Percentiles rank a stretch among this genome's conserved stretches.
phyloP scores from a whole-genome alignment of 1,140 invertebrate genomes.

The Alviniconcha marisindica region DNA sequence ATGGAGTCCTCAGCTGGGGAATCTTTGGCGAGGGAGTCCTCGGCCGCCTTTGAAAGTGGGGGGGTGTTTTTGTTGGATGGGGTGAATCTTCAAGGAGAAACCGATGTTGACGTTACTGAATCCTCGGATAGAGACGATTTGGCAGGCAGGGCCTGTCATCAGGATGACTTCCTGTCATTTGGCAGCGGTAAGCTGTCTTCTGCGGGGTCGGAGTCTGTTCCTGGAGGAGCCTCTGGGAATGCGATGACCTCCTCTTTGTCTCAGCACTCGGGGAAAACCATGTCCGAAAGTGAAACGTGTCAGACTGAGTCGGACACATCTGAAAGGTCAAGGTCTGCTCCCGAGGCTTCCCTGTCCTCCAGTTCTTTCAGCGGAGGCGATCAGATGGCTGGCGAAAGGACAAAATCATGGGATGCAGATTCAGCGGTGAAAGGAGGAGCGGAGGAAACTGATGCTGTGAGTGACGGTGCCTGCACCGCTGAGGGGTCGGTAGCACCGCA shows the following conservation, averaged over 20 bases:
- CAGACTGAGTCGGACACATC: neutral
- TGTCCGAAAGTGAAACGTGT: neutral
- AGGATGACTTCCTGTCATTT: neutral
- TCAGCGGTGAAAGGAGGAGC: neutral
- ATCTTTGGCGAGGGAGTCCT: neutral
- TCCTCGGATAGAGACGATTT: neutral
- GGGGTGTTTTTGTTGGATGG: conserved; percentile 1
- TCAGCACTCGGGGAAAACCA: neutral
- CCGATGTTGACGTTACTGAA: neutral
- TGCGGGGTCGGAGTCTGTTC: neutral
- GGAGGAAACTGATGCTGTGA: neutral
- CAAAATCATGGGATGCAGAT: neutral
- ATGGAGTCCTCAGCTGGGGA: neutral
- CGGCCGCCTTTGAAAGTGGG: no score
- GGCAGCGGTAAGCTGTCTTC: neutral
- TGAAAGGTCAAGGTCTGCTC: neutral
- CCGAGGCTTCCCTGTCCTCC: neutral
- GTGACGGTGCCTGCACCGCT: neutral
- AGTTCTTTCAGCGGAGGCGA: neutral
- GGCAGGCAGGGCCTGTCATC: neutral
- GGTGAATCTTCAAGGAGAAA: conserved; percentile 13
- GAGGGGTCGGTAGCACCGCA: neutral
- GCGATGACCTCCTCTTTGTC: neutral
- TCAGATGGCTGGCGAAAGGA: neutral
- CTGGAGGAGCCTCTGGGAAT: neutral